phyloP scores from a whole-genome alignment of 2,797 vertebrate species.

The Sandelia bainsii region DNA sequence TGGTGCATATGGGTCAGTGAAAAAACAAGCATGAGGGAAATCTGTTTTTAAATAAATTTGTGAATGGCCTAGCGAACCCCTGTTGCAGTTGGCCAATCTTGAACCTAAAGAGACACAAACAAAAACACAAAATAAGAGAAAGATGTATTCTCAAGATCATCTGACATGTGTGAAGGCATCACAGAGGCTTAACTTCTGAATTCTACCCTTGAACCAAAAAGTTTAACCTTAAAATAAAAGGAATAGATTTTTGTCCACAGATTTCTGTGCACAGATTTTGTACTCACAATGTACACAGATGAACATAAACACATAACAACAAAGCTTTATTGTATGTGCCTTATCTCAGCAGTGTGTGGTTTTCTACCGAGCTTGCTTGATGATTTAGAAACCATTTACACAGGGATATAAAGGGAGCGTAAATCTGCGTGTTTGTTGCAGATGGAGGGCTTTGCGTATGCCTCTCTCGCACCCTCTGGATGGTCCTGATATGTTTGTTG shows the following conservation, averaged over 20 bases:
- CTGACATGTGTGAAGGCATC: neutral
- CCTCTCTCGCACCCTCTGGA: slow-evolving; percentile 69
- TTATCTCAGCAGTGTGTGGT: slow-evolving; percentile 36
- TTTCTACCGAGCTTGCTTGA: slow-evolving; percentile 41
- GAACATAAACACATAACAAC: slow-evolving; percentile 24
- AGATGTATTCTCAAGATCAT: neutral
- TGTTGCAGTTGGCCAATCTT: too few species aligned
- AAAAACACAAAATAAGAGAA: neutral
- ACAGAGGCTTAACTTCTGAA: slow-evolving; percentile 3
- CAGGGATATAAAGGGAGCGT: slow-evolving; percentile 68
- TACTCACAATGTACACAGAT: neutral
- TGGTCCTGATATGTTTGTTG: slow-evolving; percentile 79
- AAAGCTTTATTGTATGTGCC: slow-evolving; percentile 11
- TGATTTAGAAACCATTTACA: slow-evolving; percentile 49
- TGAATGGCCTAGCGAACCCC: too few species aligned
- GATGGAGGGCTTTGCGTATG: slow-evolving; percentile 51
- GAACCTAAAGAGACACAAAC: neutral
- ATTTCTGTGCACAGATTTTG: neutral
- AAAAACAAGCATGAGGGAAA: too few species aligned
- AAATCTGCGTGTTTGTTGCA: slow-evolving; percentile 72
- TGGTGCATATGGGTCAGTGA: too few species aligned
- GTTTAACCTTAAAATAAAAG: neutral
- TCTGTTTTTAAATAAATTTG: too few species aligned
- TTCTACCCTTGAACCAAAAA: neutral
- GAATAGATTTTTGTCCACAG: neutral